A percentile compares a stretch with the other conserved stretches of the same genome.
These are phyloP conservation scores for Eurosta solidaginis DNA, from an alignment of 1,140 invertebrate species.

Conservation along the genomic window DNA sequence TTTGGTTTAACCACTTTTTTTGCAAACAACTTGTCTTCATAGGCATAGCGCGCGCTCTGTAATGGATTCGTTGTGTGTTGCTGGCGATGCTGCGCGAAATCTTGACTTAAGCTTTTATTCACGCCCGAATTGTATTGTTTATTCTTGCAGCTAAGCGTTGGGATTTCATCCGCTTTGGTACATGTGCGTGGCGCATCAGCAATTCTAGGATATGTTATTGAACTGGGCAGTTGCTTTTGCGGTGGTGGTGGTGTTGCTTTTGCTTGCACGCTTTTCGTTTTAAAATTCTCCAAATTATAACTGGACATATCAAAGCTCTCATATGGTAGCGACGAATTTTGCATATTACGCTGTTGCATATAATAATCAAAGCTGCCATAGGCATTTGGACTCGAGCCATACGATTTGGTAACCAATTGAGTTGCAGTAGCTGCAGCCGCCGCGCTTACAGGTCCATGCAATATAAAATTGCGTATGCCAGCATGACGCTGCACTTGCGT, in stretches of 20 bases:
- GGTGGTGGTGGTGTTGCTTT: slow-evolving; percentile 31
- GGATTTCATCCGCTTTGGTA: slow-evolving; percentile 47
- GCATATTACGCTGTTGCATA: slow-evolving; percentile 48
- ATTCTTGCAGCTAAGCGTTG: slow-evolving; percentile 52
- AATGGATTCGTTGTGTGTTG: slow-evolving; percentile 55
- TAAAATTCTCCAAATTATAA: slow-evolving; percentile 48
- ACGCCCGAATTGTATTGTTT: slow-evolving; percentile 55
- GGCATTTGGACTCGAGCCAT: slow-evolving; percentile 66
- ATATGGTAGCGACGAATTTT: slow-evolving; percentile 35
- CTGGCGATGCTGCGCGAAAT: slow-evolving; percentile 55
- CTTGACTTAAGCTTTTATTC: slow-evolving; percentile 55
- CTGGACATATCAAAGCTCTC: slow-evolving; percentile 55
- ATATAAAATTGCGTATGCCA: slow-evolving; percentile 54
- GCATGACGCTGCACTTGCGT: slow-evolving; percentile 59
- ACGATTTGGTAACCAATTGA: slow-evolving; percentile 62
- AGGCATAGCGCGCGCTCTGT: slow-evolving; percentile 29
- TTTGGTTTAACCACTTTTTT: slow-evolving; percentile 48
- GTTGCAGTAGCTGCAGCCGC: not conserved
- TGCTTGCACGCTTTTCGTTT: not conserved
- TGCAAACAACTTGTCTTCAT: slow-evolving; percentile 41
- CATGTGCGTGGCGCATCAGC: slow-evolving; percentile 32
- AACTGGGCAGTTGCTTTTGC: slow-evolving; percentile 47
- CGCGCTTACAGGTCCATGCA: slow-evolving; percentile 37
- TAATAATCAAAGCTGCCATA: slow-evolving; percentile 57
- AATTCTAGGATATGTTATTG: slow-evolving; percentile 52